Percentiles rank a stretch among this genome's conserved stretches.
Evolutionary conservation across 1,140 invertebrate species (phyloP).

Genomic region (Drosophila arawakana): DNA sequence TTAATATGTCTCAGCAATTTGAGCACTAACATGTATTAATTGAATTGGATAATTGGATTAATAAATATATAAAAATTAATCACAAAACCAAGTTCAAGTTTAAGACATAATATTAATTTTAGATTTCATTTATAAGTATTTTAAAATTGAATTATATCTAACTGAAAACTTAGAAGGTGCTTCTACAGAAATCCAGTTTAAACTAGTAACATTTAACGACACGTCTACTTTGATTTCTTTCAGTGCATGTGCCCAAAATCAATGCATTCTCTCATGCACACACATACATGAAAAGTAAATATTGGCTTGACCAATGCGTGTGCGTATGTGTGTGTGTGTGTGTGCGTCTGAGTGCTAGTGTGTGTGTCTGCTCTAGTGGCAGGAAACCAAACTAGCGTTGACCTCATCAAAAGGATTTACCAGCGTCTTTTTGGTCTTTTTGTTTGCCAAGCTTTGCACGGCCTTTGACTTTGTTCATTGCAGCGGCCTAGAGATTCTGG

Average conservation of each 20-base stretch:
- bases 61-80: no score
- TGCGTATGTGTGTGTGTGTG: slow-evolving; percentile 14
- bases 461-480: slow-evolving; percentile 70
- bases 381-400: slow-evolving; percentile 73
- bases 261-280: slow-evolving; percentile 33
- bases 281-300: slow-evolving; percentile 32
- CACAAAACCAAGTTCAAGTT: no score
- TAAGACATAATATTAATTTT: no score
- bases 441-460: slow-evolving; percentile 70
- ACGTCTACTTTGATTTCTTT: no score
- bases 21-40: no score
- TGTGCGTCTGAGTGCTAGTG: not conserved
- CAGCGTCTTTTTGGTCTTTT: slow-evolving; percentile 83
- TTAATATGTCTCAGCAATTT: no score
- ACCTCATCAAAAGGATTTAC: slow-evolving; percentile 82
- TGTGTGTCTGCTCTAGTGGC: slow-evolving; percentile 35
- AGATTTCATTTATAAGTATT: no score
- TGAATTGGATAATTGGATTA: no score
- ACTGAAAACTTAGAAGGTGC: no score
- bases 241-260: slow-evolving; percentile 12
- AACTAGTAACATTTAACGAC: no score
- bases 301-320: slow-evolving; percentile 39
- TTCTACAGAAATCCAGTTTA: no score
- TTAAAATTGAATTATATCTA: no score
- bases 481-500: not conserved